phyloP scores from a whole-genome alignment of 2,113 vertebrate genomes.

The Cariama cristata region DNA sequence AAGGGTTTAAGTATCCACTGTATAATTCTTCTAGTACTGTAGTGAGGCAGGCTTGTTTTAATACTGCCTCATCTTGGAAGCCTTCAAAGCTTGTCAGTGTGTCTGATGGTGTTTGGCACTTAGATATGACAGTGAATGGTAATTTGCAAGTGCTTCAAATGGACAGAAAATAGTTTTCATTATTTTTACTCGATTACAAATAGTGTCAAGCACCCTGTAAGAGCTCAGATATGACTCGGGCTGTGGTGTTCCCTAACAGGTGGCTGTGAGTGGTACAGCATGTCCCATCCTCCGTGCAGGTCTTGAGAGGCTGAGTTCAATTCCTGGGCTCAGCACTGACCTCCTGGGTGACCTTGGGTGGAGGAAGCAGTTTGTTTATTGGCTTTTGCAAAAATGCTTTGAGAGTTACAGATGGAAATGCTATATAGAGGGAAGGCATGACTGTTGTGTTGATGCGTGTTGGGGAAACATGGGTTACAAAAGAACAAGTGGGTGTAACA shows the following conservation, averaged over 20 bases:
- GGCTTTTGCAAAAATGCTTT: neutral
- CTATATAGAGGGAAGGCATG: neutral
- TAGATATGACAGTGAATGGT: slow-evolving; percentile 66
- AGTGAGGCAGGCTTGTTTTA: slow-evolving; percentile 57
- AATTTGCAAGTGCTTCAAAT: slow-evolving; percentile 67
- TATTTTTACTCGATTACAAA: slow-evolving; percentile 60
- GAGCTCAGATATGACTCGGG: slow-evolving; percentile 5
- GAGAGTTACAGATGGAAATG: slow-evolving; percentile 20
- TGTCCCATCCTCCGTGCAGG: neutral
- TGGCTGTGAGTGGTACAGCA: slow-evolving; percentile 23
- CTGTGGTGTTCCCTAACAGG: slow-evolving; percentile 28
- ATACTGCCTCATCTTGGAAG: slow-evolving; percentile 63
- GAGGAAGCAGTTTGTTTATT: slow-evolving; percentile 34
- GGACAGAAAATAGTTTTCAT: slow-evolving; percentile 72
- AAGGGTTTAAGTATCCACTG: neutral
- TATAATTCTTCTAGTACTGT: slow-evolving; percentile 15
- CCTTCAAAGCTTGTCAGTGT: slow-evolving; percentile 61
- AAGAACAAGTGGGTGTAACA: neutral
- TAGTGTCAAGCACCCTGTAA: slow-evolving; percentile 40
- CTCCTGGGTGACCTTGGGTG: neutral
- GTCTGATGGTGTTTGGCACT: slow-evolving; percentile 68
- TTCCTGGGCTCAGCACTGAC: neutral
- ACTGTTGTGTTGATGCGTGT: slow-evolving; percentile 4
- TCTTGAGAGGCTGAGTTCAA: neutral
- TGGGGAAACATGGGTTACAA: neutral